Base-by-base conservation (phyloP, 1,140 invertebrate species). In the Araneus ventricosus region DNA sequence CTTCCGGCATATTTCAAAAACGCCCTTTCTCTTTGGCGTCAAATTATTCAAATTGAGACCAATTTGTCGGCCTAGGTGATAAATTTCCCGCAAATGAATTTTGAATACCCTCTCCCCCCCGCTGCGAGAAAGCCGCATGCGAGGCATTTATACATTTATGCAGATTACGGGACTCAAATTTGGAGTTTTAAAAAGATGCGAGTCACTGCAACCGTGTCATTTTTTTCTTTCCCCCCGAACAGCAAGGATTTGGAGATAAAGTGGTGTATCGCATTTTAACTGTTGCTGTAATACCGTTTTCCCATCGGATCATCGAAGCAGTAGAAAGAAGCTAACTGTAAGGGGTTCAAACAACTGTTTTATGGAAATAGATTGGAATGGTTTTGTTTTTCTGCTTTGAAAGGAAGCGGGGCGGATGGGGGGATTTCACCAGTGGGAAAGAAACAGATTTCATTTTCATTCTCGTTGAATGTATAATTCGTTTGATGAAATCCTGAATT, bases 21-120 rank as follows among this genome's bases (percentile, higher is more conserved):
- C 30, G 57, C 45, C 24, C 37, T 88, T 34, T 39, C 79, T 34
- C 75, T 63, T 59, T 30, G 57, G 37, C 52, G 79, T 41, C 89
- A 24, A 70, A 84, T 91, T 91, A 91, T 91, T 91, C 89, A 91
- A 91, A 91, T 91, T 45, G 89, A 61, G 57, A 67, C 89, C 89
- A 91, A 91, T 91, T 91, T 91, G 89, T 59, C 89, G 79, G 41
- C 57, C 20, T 57, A 63, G 89, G 89, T 91, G 89, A 91, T 91
- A 91, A 91, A 91, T 91, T 91, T 91, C 70, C 89, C 89, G 41
- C 89, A 91, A 91, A 91, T 91, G 89, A 91, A 91, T 91, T 91
- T 91, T 84, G 61, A 91, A 91, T 91, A 67, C 27, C 89, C 61
- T 80, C 45, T 59, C 10, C 1, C 70, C 27, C 24, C 24, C 39